phyloP scores from a whole-genome alignment of 2,113 vertebrate genomes.

The Nanger granti region DNA sequence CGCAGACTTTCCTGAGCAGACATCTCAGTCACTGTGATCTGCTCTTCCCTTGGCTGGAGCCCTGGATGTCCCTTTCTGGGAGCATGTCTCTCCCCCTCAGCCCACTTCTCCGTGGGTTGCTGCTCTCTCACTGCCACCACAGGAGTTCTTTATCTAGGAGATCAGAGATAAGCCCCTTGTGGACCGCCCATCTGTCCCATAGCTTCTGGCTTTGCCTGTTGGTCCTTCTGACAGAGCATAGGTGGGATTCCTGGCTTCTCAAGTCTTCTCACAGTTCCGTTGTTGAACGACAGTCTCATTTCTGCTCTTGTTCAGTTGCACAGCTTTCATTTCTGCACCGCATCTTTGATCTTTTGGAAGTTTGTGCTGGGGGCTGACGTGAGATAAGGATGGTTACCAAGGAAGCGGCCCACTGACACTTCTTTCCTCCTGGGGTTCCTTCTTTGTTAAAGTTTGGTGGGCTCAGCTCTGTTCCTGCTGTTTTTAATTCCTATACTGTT shows the following conservation, averaged over 20 bases:
- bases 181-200: not conserved
- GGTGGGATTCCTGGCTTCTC: not conserved
- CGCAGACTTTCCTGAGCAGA: not conserved
- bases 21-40: not conserved
- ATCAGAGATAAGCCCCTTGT: not conserved
- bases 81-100: accelerated
- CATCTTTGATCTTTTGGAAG: not conserved
- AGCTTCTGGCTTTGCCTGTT: not conserved
- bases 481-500: not conserved
- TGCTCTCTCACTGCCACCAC: not conserved
- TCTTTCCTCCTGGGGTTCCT: not conserved
- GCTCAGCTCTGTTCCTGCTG: not conserved
- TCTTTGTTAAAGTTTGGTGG: not conserved
- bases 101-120: not conserved
- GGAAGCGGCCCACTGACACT: not conserved
- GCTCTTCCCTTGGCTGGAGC: not conserved
- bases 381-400: not conserved
- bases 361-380: not conserved
- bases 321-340: not conserved
- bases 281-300: not conserved
- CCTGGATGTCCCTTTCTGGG: not conserved
- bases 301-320: not conserved
- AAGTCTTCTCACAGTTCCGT: not conserved
- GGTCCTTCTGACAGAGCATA: not conserved
- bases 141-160: not conserved